These are phyloP conservation scores for Enteromius afrohamiltoni DNA, from an alignment of 2,797 vertebrate species.

Conservation along the genomic window DNA sequence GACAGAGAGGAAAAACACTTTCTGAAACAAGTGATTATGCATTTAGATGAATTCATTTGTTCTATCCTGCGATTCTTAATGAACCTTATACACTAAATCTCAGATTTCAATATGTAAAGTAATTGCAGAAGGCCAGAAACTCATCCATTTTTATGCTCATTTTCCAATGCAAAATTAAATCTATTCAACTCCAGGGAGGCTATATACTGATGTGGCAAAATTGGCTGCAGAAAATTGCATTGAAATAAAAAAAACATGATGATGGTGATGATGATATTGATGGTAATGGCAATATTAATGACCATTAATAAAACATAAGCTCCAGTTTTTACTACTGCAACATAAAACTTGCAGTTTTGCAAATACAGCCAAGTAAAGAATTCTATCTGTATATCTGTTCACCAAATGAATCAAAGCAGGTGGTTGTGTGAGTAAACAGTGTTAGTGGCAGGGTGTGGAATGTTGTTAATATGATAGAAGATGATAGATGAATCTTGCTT, in stretches of 20 bases:
- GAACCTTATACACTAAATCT: conserved; percentile 17
- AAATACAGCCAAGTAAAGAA: conserved; percentile 1
- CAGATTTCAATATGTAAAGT: conserved; percentile 33
- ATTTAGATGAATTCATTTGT: conserved; percentile 20
- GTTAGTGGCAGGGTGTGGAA: conserved; percentile 23
- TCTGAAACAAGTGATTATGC: conserved; percentile 25
- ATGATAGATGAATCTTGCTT: conserved; percentile 41
- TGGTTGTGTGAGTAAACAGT: conserved; percentile 36
- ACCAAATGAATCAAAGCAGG: conserved; percentile 25
- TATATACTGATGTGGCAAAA: neutral
- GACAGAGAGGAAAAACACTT: neutral
- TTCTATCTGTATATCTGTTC: conserved; percentile 29
- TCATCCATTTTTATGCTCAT: conserved; percentile 43
- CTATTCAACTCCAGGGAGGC: neutral
- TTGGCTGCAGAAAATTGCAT: neutral
- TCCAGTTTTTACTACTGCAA: conserved; percentile 16
- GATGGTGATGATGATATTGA: neutral
- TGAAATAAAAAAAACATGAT: conserved; percentile 22
- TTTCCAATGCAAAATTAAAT: conserved; percentile 15
- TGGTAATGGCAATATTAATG: conserved; percentile 5
- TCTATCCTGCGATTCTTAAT: conserved; percentile 25
- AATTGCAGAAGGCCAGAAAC: neutral
- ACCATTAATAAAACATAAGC: conserved; percentile 11
- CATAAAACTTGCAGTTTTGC: neutral
- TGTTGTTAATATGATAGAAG: conserved; percentile 39